phyloP scores from a whole-genome alignment of 2,888 invertebrate species.

The Machimus rusticus region DNA sequence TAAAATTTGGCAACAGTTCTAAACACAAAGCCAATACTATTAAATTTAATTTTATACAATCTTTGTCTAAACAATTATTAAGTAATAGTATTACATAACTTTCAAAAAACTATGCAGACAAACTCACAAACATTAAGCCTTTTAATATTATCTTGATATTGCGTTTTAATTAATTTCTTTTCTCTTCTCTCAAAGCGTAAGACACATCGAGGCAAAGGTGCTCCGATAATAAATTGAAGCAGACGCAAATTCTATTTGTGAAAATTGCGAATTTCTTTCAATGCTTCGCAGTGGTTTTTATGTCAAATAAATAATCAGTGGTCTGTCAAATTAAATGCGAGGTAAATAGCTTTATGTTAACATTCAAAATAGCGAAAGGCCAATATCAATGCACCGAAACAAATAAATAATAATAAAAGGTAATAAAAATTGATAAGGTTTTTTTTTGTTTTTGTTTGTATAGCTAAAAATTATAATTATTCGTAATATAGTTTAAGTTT shows the following conservation, averaged over 20 bases:
- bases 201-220: neutral
- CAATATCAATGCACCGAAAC: neutral
- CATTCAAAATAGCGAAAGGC: neutral
- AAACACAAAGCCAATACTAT: neutral
- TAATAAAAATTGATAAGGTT: neutral
- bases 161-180: neutral
- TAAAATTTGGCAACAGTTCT: neutral
- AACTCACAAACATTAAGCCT: neutral
- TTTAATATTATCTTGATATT: neutral
- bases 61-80: neutral
- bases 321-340: neutral
- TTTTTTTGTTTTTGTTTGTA: too few relatives aligned
- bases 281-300: neutral
- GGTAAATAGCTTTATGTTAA: neutral
- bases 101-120: neutral
- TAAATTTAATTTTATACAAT: neutral
- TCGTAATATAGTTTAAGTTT: too few relatives aligned
- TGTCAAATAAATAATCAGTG: neutral
- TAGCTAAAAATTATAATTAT: too few relatives aligned
- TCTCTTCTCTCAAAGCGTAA: neutral
- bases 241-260: neutral
- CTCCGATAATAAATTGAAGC: neutral
- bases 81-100: neutral
- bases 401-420: neutral
- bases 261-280: neutral